Conservation (phyloP, 2,113 vertebrate genomes). For the Saccopteryx bilineata region DNA sequence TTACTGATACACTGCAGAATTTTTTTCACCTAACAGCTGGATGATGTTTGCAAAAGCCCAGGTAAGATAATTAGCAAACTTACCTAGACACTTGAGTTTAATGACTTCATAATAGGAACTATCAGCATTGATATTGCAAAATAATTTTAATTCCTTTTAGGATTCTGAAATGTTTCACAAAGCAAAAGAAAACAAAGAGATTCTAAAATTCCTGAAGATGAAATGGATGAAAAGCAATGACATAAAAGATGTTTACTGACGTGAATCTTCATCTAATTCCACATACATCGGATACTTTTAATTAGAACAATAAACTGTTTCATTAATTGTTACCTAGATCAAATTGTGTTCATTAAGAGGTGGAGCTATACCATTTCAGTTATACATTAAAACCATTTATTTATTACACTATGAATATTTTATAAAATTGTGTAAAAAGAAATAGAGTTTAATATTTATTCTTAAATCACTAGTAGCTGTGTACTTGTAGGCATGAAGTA, state of each 20-base stretch:
- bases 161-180: slow-evolving; percentile 62
- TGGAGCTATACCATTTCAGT: background rate
- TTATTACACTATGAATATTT: background rate
- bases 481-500: background rate
- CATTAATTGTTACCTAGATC: slow-evolving; percentile 7
- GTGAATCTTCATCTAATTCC: background rate
- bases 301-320: background rate
- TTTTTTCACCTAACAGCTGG: background rate
- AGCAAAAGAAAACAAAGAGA: slow-evolving; percentile 50
- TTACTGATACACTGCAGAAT: background rate
- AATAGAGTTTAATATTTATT: background rate
- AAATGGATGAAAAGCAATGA: slow-evolving; percentile 3
- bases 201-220: slow-evolving; percentile 62
- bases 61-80: slow-evolving; percentile 9
- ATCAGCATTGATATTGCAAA: background rate
- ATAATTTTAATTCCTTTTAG: slow-evolving; percentile 56
- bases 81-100: slow-evolving; percentile 30
- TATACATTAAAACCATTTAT: background rate
- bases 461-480: background rate
- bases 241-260: background rate
- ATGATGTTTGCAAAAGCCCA: background rate
- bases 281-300: background rate
- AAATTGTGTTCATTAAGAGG: background rate
- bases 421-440: slow-evolving; percentile 4
- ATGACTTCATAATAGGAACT: slow-evolving; percentile 17